phyloP scores from a whole-genome alignment of 2,888 invertebrate species.

The Zele albiditarsus region DNA sequence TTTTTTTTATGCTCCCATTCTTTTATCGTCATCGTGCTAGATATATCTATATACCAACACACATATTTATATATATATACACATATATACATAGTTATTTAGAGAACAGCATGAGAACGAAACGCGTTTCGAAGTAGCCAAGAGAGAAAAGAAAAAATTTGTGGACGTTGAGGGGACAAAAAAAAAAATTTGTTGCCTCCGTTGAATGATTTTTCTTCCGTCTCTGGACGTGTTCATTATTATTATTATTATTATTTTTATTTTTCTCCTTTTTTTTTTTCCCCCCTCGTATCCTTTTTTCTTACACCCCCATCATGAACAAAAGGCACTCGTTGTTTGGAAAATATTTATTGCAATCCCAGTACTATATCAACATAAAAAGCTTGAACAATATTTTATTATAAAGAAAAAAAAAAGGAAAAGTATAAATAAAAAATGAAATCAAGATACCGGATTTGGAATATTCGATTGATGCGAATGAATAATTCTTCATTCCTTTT shows the following conservation, averaged over 20 bases:
- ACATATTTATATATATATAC: background rate
- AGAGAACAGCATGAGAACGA: background rate
- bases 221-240: background rate
- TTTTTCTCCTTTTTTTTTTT: background rate
- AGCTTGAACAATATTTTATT: background rate
- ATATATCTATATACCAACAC: background rate
- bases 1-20: slow-evolving; percentile 2
- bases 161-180: background rate
- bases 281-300: background rate
- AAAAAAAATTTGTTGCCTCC: slow-evolving; percentile 23
- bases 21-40: background rate
- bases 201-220: slow-evolving; percentile 14
- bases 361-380: background rate
- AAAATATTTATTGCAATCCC: slow-evolving; percentile 1
- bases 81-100: background rate
- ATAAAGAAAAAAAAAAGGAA: background rate
- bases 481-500: background rate
- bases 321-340: background rate
- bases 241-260: background rate
- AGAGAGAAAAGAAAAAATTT: background rate
- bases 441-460: background rate
- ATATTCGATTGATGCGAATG: background rate
- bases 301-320: background rate
- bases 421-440: background rate
- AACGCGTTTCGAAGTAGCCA: background rate